Evolutionary conservation across 2,797 vertebrate genomes (phyloP).

Genomic region (Peromyscus eremicus): DNA sequence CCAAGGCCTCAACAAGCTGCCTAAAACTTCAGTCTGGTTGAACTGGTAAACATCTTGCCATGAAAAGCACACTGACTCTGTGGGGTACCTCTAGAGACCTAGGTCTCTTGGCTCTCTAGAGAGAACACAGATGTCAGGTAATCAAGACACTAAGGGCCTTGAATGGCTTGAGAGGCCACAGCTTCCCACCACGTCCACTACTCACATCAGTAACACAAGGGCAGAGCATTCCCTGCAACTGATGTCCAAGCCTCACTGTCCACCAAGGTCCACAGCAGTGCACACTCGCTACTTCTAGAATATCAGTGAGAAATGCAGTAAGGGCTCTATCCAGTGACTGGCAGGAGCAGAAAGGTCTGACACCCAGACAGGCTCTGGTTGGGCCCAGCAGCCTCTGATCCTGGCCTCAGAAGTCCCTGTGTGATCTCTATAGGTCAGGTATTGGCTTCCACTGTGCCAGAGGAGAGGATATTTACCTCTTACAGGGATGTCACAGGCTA

Average conservation of each 20-base stretch:
- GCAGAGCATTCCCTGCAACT: background rate
- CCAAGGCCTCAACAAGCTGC: background rate
- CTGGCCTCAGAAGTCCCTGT: background rate
- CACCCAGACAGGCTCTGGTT: background rate
- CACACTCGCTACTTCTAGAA: background rate
- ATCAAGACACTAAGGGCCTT: background rate
- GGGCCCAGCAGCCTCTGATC: background rate
- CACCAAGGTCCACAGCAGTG: accelerated
- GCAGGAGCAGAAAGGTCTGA: background rate
- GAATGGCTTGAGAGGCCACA: background rate
- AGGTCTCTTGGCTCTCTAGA: background rate
- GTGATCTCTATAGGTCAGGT: background rate
- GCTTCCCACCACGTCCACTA: background rate
- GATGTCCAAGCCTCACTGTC: background rate
- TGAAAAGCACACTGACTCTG: background rate
- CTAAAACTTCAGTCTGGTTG: background rate
- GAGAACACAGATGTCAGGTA: background rate
- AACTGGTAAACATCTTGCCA: background rate
- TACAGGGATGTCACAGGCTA: background rate
- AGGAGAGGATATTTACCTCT: background rate
- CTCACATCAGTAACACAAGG: background rate
- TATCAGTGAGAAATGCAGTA: background rate
- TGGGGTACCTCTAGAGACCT: background rate
- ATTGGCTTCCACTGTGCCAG: background rate
- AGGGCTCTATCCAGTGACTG: background rate